These are phyloP conservation scores for Trachymyrmex cornetzi DNA, from an alignment of 1,140 invertebrate genomes.

Conservation along the genomic window DNA sequence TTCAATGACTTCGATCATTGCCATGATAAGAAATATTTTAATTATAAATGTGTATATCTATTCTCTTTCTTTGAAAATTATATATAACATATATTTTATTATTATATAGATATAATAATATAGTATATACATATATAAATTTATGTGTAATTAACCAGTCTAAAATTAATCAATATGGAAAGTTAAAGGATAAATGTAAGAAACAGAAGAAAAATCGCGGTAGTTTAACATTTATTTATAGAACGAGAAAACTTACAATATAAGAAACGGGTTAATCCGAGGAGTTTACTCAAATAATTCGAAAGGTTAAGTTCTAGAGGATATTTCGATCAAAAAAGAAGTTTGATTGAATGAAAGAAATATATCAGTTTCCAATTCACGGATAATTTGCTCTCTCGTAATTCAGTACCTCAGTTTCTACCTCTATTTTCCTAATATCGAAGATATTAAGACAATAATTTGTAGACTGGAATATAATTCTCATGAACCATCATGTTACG, in stretches of 20 bases:
- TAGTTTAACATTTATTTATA: background rate
- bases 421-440: background rate
- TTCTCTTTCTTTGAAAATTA: constrained; percentile 4
- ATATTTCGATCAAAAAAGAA: constrained; percentile 8
- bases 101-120: background rate
- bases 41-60: constrained; percentile 2
- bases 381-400: background rate
- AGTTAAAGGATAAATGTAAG: background rate
- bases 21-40: constrained; percentile 14
- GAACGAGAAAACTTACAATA: background rate
- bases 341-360: constrained; percentile 11
- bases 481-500: background rate
- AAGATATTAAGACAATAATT: background rate
- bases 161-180: background rate
- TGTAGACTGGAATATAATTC: background rate
- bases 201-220: background rate
- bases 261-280: background rate
- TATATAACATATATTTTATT: background rate
- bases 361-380: background rate
- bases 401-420: background rate
- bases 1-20: background rate
- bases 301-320: background rate
- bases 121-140: background rate
- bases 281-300: background rate
- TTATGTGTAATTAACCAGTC: background rate